Percentiles rank a stretch among this genome's conserved stretches.
These are phyloP conservation scores for Willowsia nigromaculata DNA, from an alignment of 2,888 invertebrate genomes.

Conservation along the genomic window DNA sequence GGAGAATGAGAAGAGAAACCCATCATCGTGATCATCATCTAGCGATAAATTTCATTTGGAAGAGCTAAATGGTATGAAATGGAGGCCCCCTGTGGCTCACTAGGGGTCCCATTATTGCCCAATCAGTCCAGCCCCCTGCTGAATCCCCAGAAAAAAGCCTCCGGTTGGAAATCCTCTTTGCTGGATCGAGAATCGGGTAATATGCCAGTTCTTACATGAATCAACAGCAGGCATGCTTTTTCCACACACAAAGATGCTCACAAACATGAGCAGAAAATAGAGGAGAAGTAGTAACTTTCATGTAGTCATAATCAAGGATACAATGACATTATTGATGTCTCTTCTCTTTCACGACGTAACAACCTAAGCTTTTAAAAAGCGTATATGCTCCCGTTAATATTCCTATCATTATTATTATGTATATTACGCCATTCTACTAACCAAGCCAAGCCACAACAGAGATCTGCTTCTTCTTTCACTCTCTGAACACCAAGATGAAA, in stretches of 20 bases:
- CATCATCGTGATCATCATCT: conserved; percentile 70
- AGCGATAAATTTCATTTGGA: conserved; percentile 79
- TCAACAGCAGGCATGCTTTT: conserved; percentile 55
- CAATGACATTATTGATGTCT: conserved; percentile 10
- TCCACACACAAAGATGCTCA: not conserved
- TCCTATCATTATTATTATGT: conserved; percentile 5
- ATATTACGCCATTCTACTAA: too few species aligned
- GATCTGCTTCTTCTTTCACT: conserved; percentile 22
- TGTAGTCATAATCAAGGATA: conserved; percentile 2
- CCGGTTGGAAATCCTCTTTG: conserved; percentile 75
- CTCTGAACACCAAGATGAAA: not conserved
- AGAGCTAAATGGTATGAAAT: conserved; percentile 79
- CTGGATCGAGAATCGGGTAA: conserved; percentile 70
- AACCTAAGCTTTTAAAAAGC: not conserved
- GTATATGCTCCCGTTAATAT: not conserved
- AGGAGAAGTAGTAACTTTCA: not conserved
- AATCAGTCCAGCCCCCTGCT: conserved; percentile 79
- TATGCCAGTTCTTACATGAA: conserved; percentile 76
- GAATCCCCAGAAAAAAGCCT: conserved; percentile 76
- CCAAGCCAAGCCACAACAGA: not conserved
- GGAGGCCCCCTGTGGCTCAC: conserved; percentile 77
- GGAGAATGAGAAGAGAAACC: conserved; percentile 49
- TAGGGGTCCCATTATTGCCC: conserved; percentile 79
- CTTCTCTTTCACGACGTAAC: not conserved
- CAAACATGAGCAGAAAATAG: not conserved